Evolutionary conservation across 1,140 invertebrate genomes (phyloP).

Genomic region (Heliothis virescens): DNA sequence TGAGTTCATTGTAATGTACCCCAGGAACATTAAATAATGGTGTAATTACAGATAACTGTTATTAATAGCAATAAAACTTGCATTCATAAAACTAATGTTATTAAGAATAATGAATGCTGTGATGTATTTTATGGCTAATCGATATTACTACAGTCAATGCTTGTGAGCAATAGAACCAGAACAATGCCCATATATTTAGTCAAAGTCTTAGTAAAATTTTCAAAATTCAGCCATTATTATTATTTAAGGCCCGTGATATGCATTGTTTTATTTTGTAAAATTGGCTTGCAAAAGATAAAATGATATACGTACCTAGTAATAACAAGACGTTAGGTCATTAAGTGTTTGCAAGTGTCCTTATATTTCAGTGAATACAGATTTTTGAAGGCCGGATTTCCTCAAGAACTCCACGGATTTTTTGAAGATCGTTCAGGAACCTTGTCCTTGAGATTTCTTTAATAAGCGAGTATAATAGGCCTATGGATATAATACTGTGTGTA

Average conservation of each 20-base stretch:
- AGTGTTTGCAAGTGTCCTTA: no score
- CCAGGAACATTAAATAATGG: background rate
- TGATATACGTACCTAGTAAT: no score
- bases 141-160: no score
- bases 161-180: no score
- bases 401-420: conserved; percentile 4
- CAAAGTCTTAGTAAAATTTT: background rate
- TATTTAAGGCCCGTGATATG: no score
- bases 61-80: background rate
- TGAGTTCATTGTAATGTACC: background rate
- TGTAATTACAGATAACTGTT: background rate
- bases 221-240: background rate
- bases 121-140: no score
- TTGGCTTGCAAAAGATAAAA: no score
- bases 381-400: conserved; percentile 20
- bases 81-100: background rate
- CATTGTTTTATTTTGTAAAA: no score
- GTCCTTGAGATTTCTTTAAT: conserved; percentile 31
- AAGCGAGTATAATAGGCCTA: conserved; percentile 2
- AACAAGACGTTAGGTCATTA: no score
- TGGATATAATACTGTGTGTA: background rate
- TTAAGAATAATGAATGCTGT: no score
- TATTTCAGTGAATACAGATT: background rate
- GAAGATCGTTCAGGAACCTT: background rate
- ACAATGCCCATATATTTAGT: background rate